Evolutionary conservation across 2,113 vertebrate species (phyloP).

Genomic region (Carettochelys insculpta): DNA sequence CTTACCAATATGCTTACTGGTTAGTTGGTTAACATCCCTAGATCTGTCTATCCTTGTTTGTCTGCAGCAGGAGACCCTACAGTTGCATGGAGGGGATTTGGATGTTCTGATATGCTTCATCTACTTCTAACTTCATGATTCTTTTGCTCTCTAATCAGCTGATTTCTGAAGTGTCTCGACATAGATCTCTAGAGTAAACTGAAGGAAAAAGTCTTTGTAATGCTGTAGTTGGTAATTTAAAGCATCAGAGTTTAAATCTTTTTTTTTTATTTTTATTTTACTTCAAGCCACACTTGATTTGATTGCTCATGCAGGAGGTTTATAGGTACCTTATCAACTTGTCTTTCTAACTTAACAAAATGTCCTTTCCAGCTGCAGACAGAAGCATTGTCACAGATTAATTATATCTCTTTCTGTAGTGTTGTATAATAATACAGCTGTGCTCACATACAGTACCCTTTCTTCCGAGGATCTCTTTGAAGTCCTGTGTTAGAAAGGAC

Average conservation of each 20-base stretch:
- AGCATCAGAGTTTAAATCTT: not conserved
- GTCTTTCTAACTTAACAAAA: not conserved
- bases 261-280: not conserved
- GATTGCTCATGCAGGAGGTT: not conserved
- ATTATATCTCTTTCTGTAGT: not conserved
- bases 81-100: not conserved
- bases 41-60: not conserved
- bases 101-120: not conserved
- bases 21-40: too few relatives aligned
- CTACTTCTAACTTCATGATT: not conserved
- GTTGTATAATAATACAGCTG: not conserved
- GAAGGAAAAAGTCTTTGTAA: not conserved
- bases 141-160: accelerated
- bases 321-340: not conserved
- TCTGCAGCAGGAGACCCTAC: not conserved
- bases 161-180: not conserved
- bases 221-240: not conserved
- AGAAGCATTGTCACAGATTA: not conserved
- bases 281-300: not conserved
- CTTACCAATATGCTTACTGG: too few relatives aligned
- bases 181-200: not conserved
- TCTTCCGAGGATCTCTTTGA: not conserved
- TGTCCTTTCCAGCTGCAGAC: not conserved
- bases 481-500: not conserved
- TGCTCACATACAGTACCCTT: not conserved